These are phyloP conservation scores for Drosophila micromelanica DNA, from an alignment of 1,140 invertebrate genomes.

Conservation along the genomic window DNA sequence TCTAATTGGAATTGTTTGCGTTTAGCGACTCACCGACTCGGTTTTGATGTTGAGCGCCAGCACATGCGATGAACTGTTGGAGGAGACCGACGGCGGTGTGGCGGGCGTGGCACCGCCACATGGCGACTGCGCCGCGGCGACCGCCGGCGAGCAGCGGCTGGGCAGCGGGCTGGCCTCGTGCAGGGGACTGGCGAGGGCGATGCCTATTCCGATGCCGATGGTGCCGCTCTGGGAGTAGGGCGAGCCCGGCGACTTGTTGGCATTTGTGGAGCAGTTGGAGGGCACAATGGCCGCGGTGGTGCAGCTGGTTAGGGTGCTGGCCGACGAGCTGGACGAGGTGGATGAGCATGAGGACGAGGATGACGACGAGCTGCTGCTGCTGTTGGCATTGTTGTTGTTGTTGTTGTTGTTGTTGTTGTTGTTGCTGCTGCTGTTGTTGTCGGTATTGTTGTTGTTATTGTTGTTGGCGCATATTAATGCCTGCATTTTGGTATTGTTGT, in stretches of 20 bases:
- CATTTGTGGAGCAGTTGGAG: slow-evolving; percentile 80
- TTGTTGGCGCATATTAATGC: slow-evolving; percentile 48
- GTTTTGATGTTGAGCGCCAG: slow-evolving; percentile 82
- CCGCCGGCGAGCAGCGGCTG: slow-evolving; percentile 51
- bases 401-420: slow-evolving; percentile 35
- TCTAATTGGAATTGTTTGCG: slow-evolving; percentile 39
- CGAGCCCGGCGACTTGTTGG: slow-evolving; percentile 73
- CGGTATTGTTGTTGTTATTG: slow-evolving; percentile 27
- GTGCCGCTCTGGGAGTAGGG: slow-evolving; percentile 59
- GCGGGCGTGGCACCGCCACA: slow-evolving; percentile 58
- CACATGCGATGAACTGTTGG: slow-evolving; percentile 68
- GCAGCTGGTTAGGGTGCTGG: slow-evolving; percentile 71
- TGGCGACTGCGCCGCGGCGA: slow-evolving; percentile 53
- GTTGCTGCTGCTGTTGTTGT: slow-evolving; percentile 28
- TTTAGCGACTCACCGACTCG: slow-evolving; percentile 81
- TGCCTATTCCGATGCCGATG: slow-evolving; percentile 37
- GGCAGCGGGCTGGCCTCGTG: slow-evolving; percentile 59
- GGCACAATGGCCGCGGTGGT: slow-evolving; percentile 79
- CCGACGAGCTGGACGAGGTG: slow-evolving; percentile 73
- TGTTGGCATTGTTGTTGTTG: slow-evolving; percentile 25
- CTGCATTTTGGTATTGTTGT: slow-evolving; percentile 65
- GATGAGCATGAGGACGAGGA: slow-evolving; percentile 74
- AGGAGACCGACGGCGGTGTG: slow-evolving; percentile 64
- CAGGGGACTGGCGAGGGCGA: slow-evolving; percentile 49
- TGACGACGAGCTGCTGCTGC: slow-evolving; percentile 70